Conservation (phyloP, 2,888 invertebrate species). For the Athalia circularis region DNA sequence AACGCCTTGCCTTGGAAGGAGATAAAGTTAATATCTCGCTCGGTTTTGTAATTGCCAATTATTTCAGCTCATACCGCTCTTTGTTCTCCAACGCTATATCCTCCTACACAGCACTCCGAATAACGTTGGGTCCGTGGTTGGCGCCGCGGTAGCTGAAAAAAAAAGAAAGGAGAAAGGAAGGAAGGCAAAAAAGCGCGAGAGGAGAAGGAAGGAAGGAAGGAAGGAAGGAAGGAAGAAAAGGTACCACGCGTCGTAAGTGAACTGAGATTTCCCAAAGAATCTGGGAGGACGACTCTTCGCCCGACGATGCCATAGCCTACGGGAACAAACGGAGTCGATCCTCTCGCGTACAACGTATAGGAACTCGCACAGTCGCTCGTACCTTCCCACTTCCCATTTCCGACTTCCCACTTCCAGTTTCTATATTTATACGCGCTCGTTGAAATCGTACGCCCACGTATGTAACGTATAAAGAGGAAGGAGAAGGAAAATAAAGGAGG, state of each 20-base stretch:
- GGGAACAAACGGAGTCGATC: conserved; percentile 21
- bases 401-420: conserved; percentile 2
- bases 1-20: conserved; percentile 49
- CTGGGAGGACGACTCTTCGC: conserved; percentile 40
- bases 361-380: not conserved
- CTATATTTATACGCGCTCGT: conserved; percentile 24
- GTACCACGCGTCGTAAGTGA: conserved; percentile 46
- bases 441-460: not conserved
- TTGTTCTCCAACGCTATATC: conserved; percentile 57
- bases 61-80: conserved; percentile 64
- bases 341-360: conserved; percentile 7
- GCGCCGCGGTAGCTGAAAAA: no score
- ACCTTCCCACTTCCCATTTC: not conserved
- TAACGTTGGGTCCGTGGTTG: not conserved
- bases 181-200: no score
- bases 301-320: not conserved
- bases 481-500: not conserved
- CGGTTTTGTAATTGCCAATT: conserved; percentile 68
- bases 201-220: no score
- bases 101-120: not conserved
- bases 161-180: no score
- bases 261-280: conserved; percentile 56
- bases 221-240: no score
- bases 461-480: not conserved
- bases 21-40: conserved; percentile 67